Conservation (phyloP, 2,888 invertebrate genomes). For the Pycnomerus fuliginosus region DNA sequence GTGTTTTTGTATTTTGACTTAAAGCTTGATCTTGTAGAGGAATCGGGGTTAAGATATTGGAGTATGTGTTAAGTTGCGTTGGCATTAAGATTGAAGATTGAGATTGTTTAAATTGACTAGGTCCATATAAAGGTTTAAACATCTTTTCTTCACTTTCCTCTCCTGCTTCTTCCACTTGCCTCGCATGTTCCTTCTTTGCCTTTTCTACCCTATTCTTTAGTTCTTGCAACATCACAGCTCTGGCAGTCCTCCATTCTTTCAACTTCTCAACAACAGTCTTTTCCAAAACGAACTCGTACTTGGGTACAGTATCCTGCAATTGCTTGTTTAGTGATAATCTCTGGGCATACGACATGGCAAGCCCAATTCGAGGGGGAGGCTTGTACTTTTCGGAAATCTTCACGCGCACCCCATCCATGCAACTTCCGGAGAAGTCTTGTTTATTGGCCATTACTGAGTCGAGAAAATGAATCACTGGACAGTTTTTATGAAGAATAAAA, state of each 20-base stretch:
- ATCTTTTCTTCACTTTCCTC: constrained; percentile 8
- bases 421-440: constrained; percentile 49
- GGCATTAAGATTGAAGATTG: constrained; percentile 39
- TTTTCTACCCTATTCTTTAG: constrained; percentile 56
- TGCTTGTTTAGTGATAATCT: constrained; percentile 57
- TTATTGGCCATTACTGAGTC: constrained; percentile 8
- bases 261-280: constrained; percentile 70
- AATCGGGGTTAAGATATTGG: constrained; percentile 53
- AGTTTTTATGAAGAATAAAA: not conserved
- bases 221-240: constrained; percentile 63
- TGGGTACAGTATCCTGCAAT: constrained; percentile 58
- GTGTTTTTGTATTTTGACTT: constrained; percentile 28
- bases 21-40: constrained; percentile 35
- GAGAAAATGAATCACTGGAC: not conserved
- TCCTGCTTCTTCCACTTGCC: constrained; percentile 26
- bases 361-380: constrained; percentile 69
- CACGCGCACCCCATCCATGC: constrained; percentile 83
- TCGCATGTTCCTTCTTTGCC: constrained; percentile 40
- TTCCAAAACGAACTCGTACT: constrained; percentile 75
- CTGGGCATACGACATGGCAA: constrained; percentile 60
- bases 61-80: constrained; percentile 42
- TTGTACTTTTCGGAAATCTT: constrained; percentile 87
- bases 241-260: constrained; percentile 67
- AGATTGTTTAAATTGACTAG: constrained; percentile 27
- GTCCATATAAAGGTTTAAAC: constrained; percentile 4